Evolutionary conservation across 2,113 vertebrate species (phyloP), one percentile per base, ranked within the genome.

Genomic region (Neodontobutis hainanensis): DNA sequence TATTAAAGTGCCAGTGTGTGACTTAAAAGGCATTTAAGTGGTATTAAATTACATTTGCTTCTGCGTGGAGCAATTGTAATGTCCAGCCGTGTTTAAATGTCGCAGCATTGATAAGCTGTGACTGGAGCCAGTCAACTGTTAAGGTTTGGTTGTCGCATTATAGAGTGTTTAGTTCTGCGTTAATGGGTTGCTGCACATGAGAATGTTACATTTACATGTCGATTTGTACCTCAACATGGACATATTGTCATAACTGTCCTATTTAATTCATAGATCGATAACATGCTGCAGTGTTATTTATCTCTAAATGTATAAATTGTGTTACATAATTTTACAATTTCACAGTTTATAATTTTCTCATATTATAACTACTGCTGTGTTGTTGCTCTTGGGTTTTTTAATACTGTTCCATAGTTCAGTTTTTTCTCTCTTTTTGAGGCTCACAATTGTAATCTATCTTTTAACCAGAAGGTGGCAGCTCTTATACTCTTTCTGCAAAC

Each of bases 401-500:
- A 27, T 27, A 27, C 19, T 27, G 19, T 27, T 27, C 3, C 19
- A 27, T 27, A 27, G 52, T 70, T 66, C 65, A 15, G 32, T 58
- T 61, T 66, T 36, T 78, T 70, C 70, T 70, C 40, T 47, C 57
- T 34, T 70, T 50, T 82, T 48, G 34, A 75, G 19, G 32, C 15
- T 57, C 7, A 46, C 11, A 7, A 44, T n/a, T 87, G 85, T 74
- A 88, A 90, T 83, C 81, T 80, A 16, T 19, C 2, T 63, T 75
- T 12, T 65, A 32, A 71, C 92, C 92, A 94, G 92, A 79, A 93
- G 92, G 92, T 91, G 92, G 92, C 90, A 91, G 89, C 90, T 89
- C 57, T 70, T 91, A 80, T 81, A 89, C 91, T 93, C 75, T 88
- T 88, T 89, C 89, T 64, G 78, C 73, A 65, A 61, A 50, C 75